Evolutionary conservation across 1,140 invertebrate species (phyloP), one percentile per base, ranked within the genome.

Genomic region (Drosophila navojoa): DNA sequence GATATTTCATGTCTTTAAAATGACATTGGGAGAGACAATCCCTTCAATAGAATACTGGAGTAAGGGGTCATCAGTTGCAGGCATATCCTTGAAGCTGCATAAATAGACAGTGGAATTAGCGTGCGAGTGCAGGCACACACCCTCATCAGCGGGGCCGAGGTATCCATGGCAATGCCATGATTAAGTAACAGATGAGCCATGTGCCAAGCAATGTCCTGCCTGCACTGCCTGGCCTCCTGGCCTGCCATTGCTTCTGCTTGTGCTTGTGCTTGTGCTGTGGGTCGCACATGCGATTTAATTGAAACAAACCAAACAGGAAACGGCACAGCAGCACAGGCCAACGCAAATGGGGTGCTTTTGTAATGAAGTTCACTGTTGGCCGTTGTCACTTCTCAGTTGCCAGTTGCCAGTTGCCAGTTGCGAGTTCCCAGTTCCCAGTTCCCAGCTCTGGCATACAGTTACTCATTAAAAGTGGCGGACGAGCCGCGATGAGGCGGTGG

Each of bases 101-200:
- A n/a, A 73, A 40, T 55, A 38, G 71, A 35, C 57, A 25, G 27
- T 7, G 63, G 55, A 68, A 72, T 57, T 38, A 50, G 42, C 22
- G 68, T 32, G 59, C 44, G 47, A 19, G 19, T 52, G 54, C 15
- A 40, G 47, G 63, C 22, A 54, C 64, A 73, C 64, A 73, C 64
- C 71, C 71, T 61, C 35, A 29, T 27, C 10, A 42, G 71, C 25
- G 52, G 50, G 11, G 44, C 61, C n/a, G 52, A 69, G 32, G 82
- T 89, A 89, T 89, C 82, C 70, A 87, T 87, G 82, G 82, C 82
- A 89, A 87, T 87, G 84, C 82, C 82, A 89, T 87, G 82, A 87
- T 87, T 87, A 87, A 87, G 79, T 73, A 72, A 70, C 84, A 91
- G 79, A 76, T 91, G 73, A 91, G 91, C 78, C 77, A 81, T 67